These are phyloP conservation scores for Dendrolimus houi DNA, from an alignment of 2,888 invertebrate genomes.

Conservation along the genomic window DNA sequence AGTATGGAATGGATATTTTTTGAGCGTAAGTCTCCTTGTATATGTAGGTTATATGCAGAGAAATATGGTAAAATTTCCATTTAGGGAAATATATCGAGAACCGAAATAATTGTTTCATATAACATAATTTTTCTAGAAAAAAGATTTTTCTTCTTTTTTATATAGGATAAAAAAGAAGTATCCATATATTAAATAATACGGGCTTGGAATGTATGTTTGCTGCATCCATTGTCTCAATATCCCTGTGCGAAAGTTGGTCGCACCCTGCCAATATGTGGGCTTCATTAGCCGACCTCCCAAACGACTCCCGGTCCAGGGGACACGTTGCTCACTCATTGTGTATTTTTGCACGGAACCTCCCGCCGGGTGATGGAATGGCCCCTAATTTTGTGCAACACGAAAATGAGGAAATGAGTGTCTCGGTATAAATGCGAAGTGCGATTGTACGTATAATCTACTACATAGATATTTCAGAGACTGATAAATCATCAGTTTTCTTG, in stretches of 20 bases:
- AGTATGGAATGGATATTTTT: too few species aligned
- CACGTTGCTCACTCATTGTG: conserved; percentile 39
- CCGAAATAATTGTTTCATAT: too few species aligned
- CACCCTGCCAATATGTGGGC: conserved; percentile 60
- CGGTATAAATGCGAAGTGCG: not conserved
- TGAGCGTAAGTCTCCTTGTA: too few species aligned
- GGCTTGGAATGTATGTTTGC: too few species aligned
- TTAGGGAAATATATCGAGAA: too few species aligned
- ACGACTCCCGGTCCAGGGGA: conserved; percentile 48
- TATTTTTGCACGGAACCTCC: conserved; percentile 23
- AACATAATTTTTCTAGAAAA: too few species aligned
- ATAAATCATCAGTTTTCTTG: too few species aligned
- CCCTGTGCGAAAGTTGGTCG: conserved; percentile 27
- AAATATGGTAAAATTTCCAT: too few species aligned
- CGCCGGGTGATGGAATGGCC: conserved; percentile 45
- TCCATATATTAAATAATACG: too few species aligned
- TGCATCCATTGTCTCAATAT: not conserved
- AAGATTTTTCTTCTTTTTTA: too few species aligned
- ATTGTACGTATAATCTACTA: not conserved
- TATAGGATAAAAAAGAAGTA: too few species aligned
- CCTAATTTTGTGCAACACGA: conserved; percentile 46
- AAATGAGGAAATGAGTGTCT: conserved; percentile 44
- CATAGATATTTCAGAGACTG: not conserved
- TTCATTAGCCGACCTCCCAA: conserved; percentile 62
- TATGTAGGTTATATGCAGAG: too few species aligned